These are phyloP conservation scores for Adineta ricciae DNA, from an alignment of 2,888 invertebrate species.

Conservation along the genomic window DNA sequence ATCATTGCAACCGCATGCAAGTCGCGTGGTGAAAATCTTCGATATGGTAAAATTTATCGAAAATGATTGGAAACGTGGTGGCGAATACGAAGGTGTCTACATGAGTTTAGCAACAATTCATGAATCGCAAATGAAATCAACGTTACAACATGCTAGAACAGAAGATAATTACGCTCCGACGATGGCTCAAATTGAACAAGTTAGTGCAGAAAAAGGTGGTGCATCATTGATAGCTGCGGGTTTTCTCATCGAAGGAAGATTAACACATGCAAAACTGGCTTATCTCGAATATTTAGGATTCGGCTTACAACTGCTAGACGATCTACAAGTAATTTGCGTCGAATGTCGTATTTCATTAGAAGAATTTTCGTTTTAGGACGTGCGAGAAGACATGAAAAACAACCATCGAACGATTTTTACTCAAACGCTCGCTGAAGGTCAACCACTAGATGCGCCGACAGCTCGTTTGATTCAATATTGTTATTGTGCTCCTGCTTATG, in stretches of 20 bases:
- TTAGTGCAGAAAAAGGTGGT: conserved; percentile 21
- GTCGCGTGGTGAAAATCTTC: neutral
- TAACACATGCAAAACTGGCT: neutral
- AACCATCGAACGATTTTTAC: conserved; percentile 19
- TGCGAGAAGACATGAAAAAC: conserved; percentile 2
- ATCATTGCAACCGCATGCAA: neutral
- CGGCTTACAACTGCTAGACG: conserved; percentile 12
- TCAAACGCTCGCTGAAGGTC: neutral
- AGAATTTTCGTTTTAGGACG: neutral
- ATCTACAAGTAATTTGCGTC: neutral
- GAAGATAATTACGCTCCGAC: neutral
- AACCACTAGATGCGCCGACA: neutral
- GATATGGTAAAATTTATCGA: conserved; percentile 10
- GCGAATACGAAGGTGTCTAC: neutral
- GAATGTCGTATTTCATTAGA: neutral
- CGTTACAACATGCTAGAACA: neutral
- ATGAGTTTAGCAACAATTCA: conserved; percentile 16
- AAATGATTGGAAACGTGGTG: neutral
- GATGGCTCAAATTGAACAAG: neutral
- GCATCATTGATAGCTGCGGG: conserved; percentile 18
- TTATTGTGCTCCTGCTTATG: neutral
- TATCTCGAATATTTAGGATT: conserved; percentile 20
- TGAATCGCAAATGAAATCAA: conserved; percentile 19
- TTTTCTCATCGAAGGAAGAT: neutral
- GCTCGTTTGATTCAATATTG: neutral